Evolutionary conservation across 2,797 vertebrate species (phyloP).

Genomic region (Carduelis carduelis): DNA sequence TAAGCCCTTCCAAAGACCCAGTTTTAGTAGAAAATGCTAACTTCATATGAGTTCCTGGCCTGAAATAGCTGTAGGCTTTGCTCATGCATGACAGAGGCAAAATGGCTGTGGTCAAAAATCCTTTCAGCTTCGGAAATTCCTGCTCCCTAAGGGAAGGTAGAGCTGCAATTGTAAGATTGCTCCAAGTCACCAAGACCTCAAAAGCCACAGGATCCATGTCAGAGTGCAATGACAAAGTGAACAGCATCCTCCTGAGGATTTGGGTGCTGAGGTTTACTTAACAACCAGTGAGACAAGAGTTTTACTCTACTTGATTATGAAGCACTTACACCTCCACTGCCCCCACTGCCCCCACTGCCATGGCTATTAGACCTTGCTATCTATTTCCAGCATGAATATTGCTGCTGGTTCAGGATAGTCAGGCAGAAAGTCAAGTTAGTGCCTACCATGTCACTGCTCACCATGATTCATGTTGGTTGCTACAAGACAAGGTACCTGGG

Average conservation of each 20-base stretch:
- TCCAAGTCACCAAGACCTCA: neutral
- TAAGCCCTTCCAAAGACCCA: conserved; percentile 58
- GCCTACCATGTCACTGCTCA: neutral
- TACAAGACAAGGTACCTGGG: neutral
- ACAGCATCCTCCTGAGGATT: neutral
- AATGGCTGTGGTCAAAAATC: neutral
- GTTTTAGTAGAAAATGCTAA: conserved; percentile 53
- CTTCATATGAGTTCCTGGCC: conserved; percentile 21
- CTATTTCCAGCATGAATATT: neutral
- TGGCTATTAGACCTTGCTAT: neutral
- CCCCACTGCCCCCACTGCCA: neutral
- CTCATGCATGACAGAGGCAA: neutral
- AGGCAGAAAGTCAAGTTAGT: neutral
- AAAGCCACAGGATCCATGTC: neutral
- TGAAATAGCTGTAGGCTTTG: conserved; percentile 37
- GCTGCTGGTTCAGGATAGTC: neutral
- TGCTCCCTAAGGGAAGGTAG: neutral
- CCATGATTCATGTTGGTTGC: neutral
- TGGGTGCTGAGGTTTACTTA: neutral
- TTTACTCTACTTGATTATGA: neutral
- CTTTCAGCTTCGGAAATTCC: neutral
- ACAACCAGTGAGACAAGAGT: neutral
- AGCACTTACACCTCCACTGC: neutral
- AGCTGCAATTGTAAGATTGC: neutral
- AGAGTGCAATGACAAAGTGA: neutral